These are phyloP conservation scores for Megatriorchis doriae DNA, from an alignment of 2,113 vertebrate genomes.

Conservation along the genomic window DNA sequence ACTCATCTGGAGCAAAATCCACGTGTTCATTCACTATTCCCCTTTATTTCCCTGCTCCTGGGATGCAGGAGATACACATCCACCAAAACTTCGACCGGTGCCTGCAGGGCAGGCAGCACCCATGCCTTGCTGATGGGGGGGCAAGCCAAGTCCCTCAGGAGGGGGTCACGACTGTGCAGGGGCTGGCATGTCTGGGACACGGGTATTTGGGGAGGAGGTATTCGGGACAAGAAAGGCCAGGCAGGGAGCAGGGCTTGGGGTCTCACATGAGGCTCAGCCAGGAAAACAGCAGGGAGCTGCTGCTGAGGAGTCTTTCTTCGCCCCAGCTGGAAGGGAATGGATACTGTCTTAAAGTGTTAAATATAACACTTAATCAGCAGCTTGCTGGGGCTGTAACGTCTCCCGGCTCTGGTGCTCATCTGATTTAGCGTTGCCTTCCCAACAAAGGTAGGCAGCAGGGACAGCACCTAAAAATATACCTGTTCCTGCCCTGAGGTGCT, in stretches of 20 bases:
- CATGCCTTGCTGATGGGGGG: not conserved
- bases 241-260: not conserved
- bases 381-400: not conserved
- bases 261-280: not conserved
- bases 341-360: not conserved
- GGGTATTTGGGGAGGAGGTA: not conserved
- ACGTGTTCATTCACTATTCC: not conserved
- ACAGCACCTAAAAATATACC: not conserved
- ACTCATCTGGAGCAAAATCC: slow-evolving; percentile 6
- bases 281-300: not conserved
- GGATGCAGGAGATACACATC: not conserved
- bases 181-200: not conserved
- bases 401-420: not conserved
- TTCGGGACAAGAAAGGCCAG: not conserved
- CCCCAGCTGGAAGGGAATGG: not conserved
- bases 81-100: fast-evolving
- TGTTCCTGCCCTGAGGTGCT: not conserved
- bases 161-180: fast-evolving
- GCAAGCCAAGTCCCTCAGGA: not conserved
- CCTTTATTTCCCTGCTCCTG: not conserved
- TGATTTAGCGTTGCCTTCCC: not conserved
- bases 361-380: slow-evolving; percentile 35
- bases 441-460: not conserved
- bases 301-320: not conserved
- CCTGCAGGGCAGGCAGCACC: not conserved